Evolutionary conservation across 2,888 invertebrate genomes (phyloP).

Genomic region (Rhingia campestris): DNA sequence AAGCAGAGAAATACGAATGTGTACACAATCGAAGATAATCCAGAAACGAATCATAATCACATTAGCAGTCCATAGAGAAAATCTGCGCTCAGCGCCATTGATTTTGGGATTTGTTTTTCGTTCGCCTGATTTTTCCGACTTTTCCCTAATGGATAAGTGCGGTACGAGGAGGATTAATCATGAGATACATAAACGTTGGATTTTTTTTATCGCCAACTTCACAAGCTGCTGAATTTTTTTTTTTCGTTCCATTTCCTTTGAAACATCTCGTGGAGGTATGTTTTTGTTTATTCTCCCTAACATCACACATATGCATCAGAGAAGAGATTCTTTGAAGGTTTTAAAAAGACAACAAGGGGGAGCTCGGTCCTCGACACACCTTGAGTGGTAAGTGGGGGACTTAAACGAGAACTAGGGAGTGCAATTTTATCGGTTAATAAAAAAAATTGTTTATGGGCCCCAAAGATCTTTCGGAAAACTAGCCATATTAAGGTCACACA

Average conservation of each 20-base stretch:
- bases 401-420: constrained; percentile 1
- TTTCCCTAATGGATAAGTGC: constrained; percentile 30
- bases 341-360: constrained; percentile 8
- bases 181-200: constrained; percentile 39
- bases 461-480: background rate
- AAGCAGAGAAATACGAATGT: background rate
- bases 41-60: constrained; percentile 70
- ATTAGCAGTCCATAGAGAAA: constrained; percentile 65
- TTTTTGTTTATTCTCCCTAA: constrained; percentile 12
- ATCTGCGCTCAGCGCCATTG: constrained; percentile 45
- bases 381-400: background rate
- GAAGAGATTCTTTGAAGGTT: background rate
- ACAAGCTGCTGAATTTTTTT: constrained; percentile 36
- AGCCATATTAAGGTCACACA: constrained; percentile 1
- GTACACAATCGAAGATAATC: constrained; percentile 58
- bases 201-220: constrained; percentile 35
- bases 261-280: constrained; percentile 1
- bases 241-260: constrained; percentile 36
- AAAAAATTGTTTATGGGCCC: constrained; percentile 43
- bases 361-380: constrained; percentile 6
- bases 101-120: constrained; percentile 17
- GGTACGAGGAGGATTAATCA: constrained; percentile 41
- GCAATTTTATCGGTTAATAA: constrained; percentile 52
- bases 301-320: background rate
- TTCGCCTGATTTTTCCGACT: constrained; percentile 21